phyloP scores from a whole-genome alignment of 2,797 vertebrate species.

The Falco columbarius region DNA sequence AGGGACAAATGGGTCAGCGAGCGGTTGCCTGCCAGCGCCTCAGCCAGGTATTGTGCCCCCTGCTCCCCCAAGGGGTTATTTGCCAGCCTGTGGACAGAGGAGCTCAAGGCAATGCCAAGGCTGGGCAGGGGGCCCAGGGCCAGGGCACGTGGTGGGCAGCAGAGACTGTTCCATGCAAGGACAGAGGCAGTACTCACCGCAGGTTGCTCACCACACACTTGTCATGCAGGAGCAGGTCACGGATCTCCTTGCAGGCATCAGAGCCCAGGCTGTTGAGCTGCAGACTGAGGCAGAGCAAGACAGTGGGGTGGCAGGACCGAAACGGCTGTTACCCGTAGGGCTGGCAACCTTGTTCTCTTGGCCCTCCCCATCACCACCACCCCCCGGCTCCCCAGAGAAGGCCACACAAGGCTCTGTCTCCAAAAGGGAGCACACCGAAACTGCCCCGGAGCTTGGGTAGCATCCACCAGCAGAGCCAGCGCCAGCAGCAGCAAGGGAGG shows the following conservation, averaged over 20 bases:
- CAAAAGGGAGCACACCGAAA: neutral
- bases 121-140: neutral
- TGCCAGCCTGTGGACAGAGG: slow-evolving; percentile 77
- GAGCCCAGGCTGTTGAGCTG: slow-evolving; percentile 92
- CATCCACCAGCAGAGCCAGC: neutral
- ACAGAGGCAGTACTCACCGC: slow-evolving; percentile 82
- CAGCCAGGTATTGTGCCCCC: slow-evolving; percentile 81
- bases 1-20: slow-evolving; percentile 86
- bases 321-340: neutral
- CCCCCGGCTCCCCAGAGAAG: neutral
- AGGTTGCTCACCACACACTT: slow-evolving; percentile 84
- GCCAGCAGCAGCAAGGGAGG: neutral
- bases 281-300: slow-evolving; percentile 78
- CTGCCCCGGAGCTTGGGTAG: neutral
- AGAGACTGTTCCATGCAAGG: neutral
- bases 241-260: slow-evolving; percentile 87
- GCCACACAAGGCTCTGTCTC: neutral
- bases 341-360: neutral
- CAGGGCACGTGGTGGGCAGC: neutral
- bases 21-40: slow-evolving; percentile 84
- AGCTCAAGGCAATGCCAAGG: neutral
- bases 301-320: neutral
- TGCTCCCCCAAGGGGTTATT: slow-evolving; percentile 86
- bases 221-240: slow-evolving; percentile 86
- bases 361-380: neutral